Base-by-base conservation (phyloP, 2,113 vertebrate species). In the Catharus minimus region DNA sequence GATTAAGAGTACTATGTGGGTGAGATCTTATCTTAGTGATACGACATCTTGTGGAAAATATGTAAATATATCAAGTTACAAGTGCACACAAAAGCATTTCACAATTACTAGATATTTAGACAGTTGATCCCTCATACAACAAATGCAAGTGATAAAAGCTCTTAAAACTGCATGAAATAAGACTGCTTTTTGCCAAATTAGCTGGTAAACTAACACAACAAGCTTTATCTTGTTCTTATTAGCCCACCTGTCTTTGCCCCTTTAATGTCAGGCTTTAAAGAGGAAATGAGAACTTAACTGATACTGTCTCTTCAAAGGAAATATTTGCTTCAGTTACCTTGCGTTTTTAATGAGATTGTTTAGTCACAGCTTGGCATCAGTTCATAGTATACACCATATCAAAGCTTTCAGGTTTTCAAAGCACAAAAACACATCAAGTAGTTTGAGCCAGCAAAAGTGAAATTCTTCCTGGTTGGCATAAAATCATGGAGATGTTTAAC, bases 241-340 rank as follows among this genome's bases (percentile, higher is more conserved):
- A 94, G 90, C 74, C 95, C 91, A 94, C 95, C 88, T 92, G 93
- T 92, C 94, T 95, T 87, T 92, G 46, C 81, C 65, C 81, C 78
- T 96, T 95, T 95, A 95, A 96, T 92, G 67, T 92, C 66, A 81
- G 60, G 55, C 92, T 94, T 89, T 86, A 89, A 94, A 89, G 92
- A 93, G 95, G 95, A 97, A 96, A 94, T 90, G 78, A 96, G 78
- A 13, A 82, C 84, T 96, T 94, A 93, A 75, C 93, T 90, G 93
- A 94, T 94, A 87, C 78, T 85, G 88, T 86, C 81, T 94, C 91
- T 95, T 96, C 95, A 95, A 95, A 96, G 91, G 95, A 88, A 96
- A 82, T 93, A 93, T 81, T 93, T 96, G 93, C 93, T 94, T 94
- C 95, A 72, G 90, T 90, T 96, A 93, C 95, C 88, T 91, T 89